These are phyloP conservation scores for Actias luna DNA, from an alignment of 2,888 invertebrate genomes.

Conservation along the genomic window DNA sequence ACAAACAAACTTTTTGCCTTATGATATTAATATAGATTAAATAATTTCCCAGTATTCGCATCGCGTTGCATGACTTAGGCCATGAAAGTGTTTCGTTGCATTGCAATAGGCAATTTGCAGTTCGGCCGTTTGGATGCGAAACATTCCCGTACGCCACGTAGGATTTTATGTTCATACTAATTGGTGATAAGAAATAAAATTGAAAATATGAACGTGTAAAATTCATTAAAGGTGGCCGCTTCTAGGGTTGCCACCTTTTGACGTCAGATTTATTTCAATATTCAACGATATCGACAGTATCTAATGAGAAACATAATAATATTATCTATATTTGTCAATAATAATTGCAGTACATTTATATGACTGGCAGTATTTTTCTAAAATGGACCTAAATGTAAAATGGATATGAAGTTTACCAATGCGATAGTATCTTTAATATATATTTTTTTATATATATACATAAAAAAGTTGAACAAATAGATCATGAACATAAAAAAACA, in stretches of 20 bases:
- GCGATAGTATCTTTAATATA: too few relatives aligned
- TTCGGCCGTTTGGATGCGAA: conserved; percentile 28
- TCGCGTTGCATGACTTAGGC: not conserved
- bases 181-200: conserved; percentile 70
- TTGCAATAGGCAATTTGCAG: conserved; percentile 8
- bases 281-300: too few relatives aligned
- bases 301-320: too few relatives aligned
- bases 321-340: too few relatives aligned
- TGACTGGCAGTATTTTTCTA: too few relatives aligned
- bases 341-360: too few relatives aligned
- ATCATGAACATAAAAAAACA: too few relatives aligned
- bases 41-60: not conserved
- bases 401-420: too few relatives aligned
- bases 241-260: not conserved
- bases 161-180: conserved; percentile 67
- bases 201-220: conserved; percentile 59
- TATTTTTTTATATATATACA: too few relatives aligned
- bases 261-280: not conserved
- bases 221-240: conserved; percentile 20
- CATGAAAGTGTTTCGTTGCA: not conserved
- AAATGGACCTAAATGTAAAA: too few relatives aligned
- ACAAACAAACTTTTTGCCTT: too few relatives aligned
- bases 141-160: conserved; percentile 32
- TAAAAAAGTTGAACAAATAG: too few relatives aligned
- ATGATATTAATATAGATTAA: not conserved